These are phyloP conservation scores for Drosophila kohkoa DNA, from an alignment of 1,140 invertebrate genomes.

Conservation along the genomic window DNA sequence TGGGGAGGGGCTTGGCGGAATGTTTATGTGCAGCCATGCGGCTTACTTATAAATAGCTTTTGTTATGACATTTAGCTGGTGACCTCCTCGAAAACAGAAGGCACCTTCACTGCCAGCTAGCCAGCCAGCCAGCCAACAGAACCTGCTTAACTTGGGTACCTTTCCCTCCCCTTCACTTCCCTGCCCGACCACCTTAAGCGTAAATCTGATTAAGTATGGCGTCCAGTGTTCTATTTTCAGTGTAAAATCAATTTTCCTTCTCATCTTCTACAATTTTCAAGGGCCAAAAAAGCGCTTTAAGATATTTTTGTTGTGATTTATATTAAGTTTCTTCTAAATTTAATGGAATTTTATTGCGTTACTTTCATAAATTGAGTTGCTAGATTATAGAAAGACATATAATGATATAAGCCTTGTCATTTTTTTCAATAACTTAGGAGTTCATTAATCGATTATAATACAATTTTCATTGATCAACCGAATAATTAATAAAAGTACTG, in stretches of 20 bases:
- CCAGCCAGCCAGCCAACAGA: too few relatives aligned
- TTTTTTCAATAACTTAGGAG: too few relatives aligned
- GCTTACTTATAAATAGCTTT: slow-evolving; percentile 73
- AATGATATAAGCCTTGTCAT: too few relatives aligned
- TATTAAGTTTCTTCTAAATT: too few relatives aligned
- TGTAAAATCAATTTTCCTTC: slow-evolving; percentile 59
- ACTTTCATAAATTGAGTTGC: too few relatives aligned
- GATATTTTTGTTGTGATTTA: too few relatives aligned
- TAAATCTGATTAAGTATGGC: slow-evolving; percentile 24
- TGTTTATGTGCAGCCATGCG: slow-evolving; percentile 53
- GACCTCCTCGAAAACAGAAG: slow-evolving; percentile 25
- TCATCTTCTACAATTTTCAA: slow-evolving; percentile 9
- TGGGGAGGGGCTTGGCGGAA: background rate
- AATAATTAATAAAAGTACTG: too few relatives aligned
- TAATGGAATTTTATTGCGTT: too few relatives aligned
- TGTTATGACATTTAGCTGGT: slow-evolving; percentile 72
- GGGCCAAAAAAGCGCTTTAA: background rate
- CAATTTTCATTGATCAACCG: too few relatives aligned
- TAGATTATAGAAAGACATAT: too few relatives aligned
- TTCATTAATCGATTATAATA: too few relatives aligned
- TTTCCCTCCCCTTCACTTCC: background rate
- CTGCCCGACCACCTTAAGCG: too few relatives aligned
- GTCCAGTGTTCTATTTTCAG: slow-evolving; percentile 58
- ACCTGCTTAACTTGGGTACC: background rate
- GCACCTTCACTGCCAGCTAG: background rate